These are phyloP conservation scores for Lampris incognitus DNA, from an alignment of 2,113 vertebrate species.

Conservation along the genomic window DNA sequence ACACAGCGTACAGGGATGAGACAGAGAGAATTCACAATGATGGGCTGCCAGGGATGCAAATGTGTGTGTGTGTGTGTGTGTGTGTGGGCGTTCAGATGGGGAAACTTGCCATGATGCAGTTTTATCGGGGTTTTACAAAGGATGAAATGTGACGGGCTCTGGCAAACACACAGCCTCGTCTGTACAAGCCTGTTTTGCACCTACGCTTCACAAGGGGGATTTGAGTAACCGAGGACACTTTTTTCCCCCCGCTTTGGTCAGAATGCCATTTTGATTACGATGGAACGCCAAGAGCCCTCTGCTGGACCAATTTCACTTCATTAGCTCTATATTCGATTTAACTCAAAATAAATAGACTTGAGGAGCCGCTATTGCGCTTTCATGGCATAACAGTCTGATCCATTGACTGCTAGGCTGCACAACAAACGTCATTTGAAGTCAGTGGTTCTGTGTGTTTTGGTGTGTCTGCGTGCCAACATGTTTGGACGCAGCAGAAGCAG, in stretches of 20 bases:
- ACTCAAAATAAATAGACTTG: neutral
- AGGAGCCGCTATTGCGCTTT: neutral
- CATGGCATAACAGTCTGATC: neutral
- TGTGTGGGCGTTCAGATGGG: conserved; percentile 53
- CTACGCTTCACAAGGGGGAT: conserved; percentile 8
- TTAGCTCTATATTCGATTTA: neutral
- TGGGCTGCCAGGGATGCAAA: conserved; percentile 35
- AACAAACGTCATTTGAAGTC: neutral
- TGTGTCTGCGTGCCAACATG: conserved; percentile 2
- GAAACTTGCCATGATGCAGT: conserved; percentile 47
- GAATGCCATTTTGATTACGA: neutral
- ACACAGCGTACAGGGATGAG: conserved; percentile 39
- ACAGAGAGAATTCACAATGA: conserved; percentile 34
- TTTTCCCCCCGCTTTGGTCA: neutral
- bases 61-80: conserved; percentile 22
- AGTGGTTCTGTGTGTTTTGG: neutral
- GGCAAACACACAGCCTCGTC: conserved; percentile 15
- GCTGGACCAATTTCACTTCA: neutral
- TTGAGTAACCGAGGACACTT: neutral
- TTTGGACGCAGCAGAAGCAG: neutral
- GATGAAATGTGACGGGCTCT: conserved; percentile 46
- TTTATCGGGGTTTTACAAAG: conserved; percentile 52
- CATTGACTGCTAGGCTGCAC: neutral
- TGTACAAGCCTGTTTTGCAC: neutral
- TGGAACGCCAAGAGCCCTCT: neutral